Percentiles rank a stretch among this genome's conserved stretches.
Evolutionary conservation across 2,797 vertebrate genomes (phyloP).

Genomic region (Petrocephalus schoutedeni): DNA sequence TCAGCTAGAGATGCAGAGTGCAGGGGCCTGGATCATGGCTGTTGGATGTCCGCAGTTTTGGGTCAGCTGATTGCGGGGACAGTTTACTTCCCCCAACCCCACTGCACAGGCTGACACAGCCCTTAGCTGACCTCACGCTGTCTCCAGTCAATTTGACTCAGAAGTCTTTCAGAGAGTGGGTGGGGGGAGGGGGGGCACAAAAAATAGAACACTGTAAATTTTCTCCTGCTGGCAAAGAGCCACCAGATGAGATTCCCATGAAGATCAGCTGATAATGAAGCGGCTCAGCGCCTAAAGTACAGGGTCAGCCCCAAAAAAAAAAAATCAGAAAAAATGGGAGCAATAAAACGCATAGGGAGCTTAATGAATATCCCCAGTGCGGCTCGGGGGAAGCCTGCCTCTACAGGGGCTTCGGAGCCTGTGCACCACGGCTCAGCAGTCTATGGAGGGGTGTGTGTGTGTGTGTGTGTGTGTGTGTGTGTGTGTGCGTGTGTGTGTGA

Average conservation of each 20-base stretch:
- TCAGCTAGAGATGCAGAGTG: too few relatives aligned
- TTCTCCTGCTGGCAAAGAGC: neutral
- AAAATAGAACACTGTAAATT: neutral
- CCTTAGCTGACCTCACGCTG: neutral
- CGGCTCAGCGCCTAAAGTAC: neutral
- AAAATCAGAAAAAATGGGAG: neutral
- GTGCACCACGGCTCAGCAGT: neutral
- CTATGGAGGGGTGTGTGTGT: neutral
- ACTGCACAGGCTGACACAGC: neutral
- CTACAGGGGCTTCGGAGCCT: neutral
- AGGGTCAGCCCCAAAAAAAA: neutral
- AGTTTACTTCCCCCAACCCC: neutral
- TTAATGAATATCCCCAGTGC: neutral
- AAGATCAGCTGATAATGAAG: neutral
- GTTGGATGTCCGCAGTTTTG: neutral
- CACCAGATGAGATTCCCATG: neutral
- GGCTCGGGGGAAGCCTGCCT: neutral
- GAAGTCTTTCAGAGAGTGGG: neutral
- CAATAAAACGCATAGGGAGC: neutral
- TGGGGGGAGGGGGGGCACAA: neutral
- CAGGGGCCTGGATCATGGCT: neutral
- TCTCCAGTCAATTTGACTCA: neutral
- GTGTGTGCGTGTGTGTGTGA: too few relatives aligned
- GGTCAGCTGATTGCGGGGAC: neutral
- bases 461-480: neutral